Evolutionary conservation across 2,888 invertebrate genomes (phyloP).

Genomic region (Polymixis flavicincta): DNA sequence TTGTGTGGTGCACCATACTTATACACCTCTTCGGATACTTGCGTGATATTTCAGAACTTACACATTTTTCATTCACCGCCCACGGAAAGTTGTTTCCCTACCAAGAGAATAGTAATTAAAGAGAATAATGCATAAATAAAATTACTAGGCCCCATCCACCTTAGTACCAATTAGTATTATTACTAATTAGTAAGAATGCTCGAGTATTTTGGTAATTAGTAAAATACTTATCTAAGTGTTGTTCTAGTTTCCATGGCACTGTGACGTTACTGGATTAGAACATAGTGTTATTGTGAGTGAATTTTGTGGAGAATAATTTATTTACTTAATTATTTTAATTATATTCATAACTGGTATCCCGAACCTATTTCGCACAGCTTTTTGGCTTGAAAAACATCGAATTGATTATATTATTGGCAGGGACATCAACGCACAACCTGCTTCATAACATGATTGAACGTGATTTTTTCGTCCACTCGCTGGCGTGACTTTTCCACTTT

Average conservation of each 20-base stretch:
- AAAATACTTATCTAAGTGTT: conserved; percentile 42
- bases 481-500: too few relatives aligned
- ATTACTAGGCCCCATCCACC: conserved; percentile 19
- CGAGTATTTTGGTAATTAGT: conserved; percentile 48
- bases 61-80: not conserved
- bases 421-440: too few relatives aligned
- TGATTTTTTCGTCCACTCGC: too few relatives aligned
- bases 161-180: conserved; percentile 41
- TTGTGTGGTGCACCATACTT: too few relatives aligned
- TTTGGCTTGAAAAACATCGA: too few relatives aligned
- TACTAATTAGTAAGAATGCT: conserved; percentile 48
- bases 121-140: conserved; percentile 41
- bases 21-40: not conserved
- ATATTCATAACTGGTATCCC: too few relatives aligned
- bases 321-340: not conserved
- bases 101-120: conserved; percentile 11
- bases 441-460: too few relatives aligned
- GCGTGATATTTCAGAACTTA: not conserved
- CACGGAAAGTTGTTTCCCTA: conserved; percentile 17
- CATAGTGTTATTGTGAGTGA: not conserved
- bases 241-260: conserved; percentile 32
- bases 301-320: not conserved
- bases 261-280: conserved; percentile 32
- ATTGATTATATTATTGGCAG: too few relatives aligned
- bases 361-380: too few relatives aligned